These are phyloP conservation scores for Anguilla rostrata DNA, from an alignment of 2,113 vertebrate genomes.

Conservation along the genomic window DNA sequence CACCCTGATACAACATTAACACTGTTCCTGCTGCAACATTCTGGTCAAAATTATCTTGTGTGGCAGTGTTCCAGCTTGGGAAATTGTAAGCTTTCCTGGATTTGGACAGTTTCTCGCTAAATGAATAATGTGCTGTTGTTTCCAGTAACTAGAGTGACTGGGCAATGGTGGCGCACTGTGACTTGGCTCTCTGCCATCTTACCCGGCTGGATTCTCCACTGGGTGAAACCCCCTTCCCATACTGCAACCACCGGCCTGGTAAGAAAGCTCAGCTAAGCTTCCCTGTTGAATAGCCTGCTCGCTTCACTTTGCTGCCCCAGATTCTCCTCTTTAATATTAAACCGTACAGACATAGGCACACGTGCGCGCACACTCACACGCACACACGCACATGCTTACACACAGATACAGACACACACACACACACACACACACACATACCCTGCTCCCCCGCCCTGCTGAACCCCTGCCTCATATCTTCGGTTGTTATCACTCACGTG, in stretches of 20 bases:
- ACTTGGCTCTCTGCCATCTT: neutral
- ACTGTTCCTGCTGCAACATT: no score
- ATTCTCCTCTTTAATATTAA: neutral
- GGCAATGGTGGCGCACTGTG: neutral
- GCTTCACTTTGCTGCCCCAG: neutral
- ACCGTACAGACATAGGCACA: neutral
- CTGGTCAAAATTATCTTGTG: no score
- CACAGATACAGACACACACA: slow-evolving; percentile 11
- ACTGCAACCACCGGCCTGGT: neutral
- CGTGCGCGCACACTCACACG: slow-evolving; percentile 31
- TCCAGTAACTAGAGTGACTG: neutral
- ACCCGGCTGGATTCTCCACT: neutral
- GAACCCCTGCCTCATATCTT: neutral
- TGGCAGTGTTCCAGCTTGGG: no score
- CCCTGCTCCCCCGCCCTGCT: neutral
- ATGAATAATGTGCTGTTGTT: neutral
- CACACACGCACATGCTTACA: slow-evolving; percentile 25
- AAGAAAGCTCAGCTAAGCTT: neutral
- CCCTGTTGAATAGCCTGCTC: neutral
- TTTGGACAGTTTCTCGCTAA: neutral
- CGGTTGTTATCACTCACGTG: neutral
- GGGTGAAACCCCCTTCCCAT: neutral
- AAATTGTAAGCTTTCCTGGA: no score
- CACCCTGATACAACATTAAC: no score
- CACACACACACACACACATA: slow-evolving; percentile 21